These are phyloP conservation scores for Athrips mouffetella DNA, from an alignment of 2,888 invertebrate species.

Conservation along the genomic window DNA sequence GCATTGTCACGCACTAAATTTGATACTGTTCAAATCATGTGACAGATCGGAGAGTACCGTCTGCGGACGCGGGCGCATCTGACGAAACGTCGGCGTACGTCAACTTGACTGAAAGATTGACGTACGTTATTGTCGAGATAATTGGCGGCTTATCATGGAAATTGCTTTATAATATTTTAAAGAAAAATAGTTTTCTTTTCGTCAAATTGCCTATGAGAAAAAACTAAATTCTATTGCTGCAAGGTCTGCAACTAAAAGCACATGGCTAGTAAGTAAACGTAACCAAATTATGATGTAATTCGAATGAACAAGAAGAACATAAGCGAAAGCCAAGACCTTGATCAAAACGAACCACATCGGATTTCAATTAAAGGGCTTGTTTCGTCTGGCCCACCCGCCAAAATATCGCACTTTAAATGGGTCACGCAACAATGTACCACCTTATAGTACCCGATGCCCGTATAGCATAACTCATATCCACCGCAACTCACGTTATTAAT, in stretches of 20 bases:
- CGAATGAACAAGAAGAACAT: no score
- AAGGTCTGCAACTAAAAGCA: no score
- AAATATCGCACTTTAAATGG: constrained; percentile 62
- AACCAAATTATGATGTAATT: no score
- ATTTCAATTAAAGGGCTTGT: constrained; percentile 44
- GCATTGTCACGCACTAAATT: constrained; percentile 39
- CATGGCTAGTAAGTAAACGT: no score
- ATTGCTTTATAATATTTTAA: neutral
- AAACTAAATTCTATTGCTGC: no score
- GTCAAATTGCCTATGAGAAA: no score
- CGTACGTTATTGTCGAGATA: constrained; percentile 6
- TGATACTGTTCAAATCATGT: constrained; percentile 60
- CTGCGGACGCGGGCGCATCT: constrained; percentile 8
- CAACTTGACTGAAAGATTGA: constrained; percentile 18
- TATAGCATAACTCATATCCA: constrained; percentile 39
- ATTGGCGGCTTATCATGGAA: constrained; percentile 9
- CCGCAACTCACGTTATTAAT: constrained; percentile 63
- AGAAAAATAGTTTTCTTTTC: no score
- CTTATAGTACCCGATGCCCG: constrained; percentile 38
- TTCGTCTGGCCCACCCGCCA: constrained; percentile 63
- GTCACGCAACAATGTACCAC: constrained; percentile 70
- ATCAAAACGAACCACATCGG: constrained; percentile 42
- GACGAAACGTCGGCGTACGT: neutral
- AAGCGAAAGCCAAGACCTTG: constrained; percentile 27
- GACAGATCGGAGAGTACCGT: constrained; percentile 60